These are phyloP conservation scores for Eidolon helvum DNA, from an alignment of 2,113 vertebrate species.

Conservation along the genomic window DNA sequence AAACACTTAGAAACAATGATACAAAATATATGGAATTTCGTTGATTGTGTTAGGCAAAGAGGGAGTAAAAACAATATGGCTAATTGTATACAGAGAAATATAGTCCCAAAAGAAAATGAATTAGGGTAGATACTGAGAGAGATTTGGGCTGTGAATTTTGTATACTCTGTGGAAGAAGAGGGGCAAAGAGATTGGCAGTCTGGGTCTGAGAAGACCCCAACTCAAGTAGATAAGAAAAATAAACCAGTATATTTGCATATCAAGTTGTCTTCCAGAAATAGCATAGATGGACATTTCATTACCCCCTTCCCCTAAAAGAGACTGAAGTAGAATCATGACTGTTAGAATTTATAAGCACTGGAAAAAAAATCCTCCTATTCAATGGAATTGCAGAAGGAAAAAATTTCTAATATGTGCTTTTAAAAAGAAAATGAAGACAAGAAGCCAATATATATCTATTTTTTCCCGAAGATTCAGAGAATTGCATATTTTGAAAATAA, in stretches of 20 bases:
- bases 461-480: not conserved
- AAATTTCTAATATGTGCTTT: not conserved
- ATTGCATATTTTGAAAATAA: not conserved
- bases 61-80: not conserved
- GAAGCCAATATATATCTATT: not conserved
- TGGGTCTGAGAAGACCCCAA: not conserved
- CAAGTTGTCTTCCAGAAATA: not conserved
- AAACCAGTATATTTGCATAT: not conserved
- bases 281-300: not conserved
- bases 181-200: not conserved
- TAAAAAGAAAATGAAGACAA: not conserved
- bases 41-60: not conserved
- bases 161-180: not conserved
- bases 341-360: not conserved
- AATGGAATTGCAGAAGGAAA: not conserved
- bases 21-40: not conserved
- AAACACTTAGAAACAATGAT: not conserved
- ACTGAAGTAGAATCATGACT: not conserved
- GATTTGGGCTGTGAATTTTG: not conserved
- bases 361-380: not conserved
- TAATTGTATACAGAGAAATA: not conserved
- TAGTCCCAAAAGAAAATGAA: not conserved
- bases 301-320: not conserved
- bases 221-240: not conserved
- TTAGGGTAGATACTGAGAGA: not conserved